phyloP scores from a whole-genome alignment of 2,113 vertebrate species.

The Potamarius usumacintae region DNA sequence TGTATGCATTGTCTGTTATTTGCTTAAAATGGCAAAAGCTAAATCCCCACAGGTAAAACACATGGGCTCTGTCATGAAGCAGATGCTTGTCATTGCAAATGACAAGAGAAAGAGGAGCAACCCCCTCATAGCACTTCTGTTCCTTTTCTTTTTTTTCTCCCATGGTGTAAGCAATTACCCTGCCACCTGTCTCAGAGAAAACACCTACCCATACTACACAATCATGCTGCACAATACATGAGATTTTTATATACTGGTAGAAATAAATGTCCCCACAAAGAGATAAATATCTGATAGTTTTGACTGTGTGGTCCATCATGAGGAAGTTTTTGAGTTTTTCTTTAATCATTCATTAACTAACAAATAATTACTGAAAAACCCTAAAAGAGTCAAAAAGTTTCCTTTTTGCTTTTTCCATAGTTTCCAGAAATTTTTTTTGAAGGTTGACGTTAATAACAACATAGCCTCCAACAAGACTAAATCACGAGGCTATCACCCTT shows the following conservation, averaged over 20 bases:
- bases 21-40: neutral
- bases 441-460: neutral
- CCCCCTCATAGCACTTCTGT: slow-evolving; percentile 9
- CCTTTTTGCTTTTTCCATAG: neutral
- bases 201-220: neutral
- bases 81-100: slow-evolving; percentile 22
- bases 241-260: neutral
- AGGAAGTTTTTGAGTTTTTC: too few species aligned
- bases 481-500: too few species aligned
- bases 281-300: neutral
- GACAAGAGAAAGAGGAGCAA: neutral
- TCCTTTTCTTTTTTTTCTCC: neutral
- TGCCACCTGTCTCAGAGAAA: slow-evolving; percentile 10
- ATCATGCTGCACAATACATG: neutral
- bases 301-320: neutral
- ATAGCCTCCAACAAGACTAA: too few species aligned
- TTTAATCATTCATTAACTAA: too few species aligned
- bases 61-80: slow-evolving; percentile 4
- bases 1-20: slow-evolving; percentile 12
- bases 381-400: neutral
- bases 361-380: too few species aligned
- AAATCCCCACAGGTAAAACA: slow-evolving; percentile 14
- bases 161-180: slow-evolving; percentile 9
- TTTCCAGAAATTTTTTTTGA: neutral
- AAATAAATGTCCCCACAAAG: neutral